These are phyloP conservation scores for Endotricha flammealis DNA, from an alignment of 2,888 invertebrate genomes.

Conservation along the genomic window DNA sequence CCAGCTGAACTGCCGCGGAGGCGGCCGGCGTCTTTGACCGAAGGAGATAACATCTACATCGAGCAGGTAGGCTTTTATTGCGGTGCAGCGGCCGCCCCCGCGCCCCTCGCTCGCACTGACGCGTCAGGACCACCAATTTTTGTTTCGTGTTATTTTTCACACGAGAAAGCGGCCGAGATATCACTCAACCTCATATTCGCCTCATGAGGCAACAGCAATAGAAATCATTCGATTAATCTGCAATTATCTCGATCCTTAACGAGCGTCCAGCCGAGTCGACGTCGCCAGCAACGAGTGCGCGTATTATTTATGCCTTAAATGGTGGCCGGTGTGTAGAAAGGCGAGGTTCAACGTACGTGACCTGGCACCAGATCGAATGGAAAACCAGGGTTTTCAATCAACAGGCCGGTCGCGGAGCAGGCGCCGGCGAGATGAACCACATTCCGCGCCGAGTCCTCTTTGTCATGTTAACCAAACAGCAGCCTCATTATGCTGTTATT, in stretches of 20 bases:
- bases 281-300: slow-evolving; percentile 4
- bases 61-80: slow-evolving; percentile 72
- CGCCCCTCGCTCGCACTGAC: slow-evolving; percentile 29
- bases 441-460: slow-evolving; percentile 54
- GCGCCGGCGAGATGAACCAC: slow-evolving; percentile 60
- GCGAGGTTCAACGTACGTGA: slow-evolving; percentile 45
- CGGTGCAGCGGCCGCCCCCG: slow-evolving; percentile 31
- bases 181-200: slow-evolving; percentile 16
- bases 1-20: slow-evolving; percentile 25
- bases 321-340: slow-evolving; percentile 27
- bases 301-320: slow-evolving; percentile 33
- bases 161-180: slow-evolving; percentile 29
- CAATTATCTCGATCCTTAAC: slow-evolving; percentile 11
- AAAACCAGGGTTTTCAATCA: slow-evolving; percentile 48
- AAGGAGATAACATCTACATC: slow-evolving; percentile 69
- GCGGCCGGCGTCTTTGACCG: slow-evolving; percentile 70
- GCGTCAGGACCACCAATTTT: slow-evolving; percentile 33
- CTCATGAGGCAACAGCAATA: background rate
- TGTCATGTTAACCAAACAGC: slow-evolving; percentile 72
- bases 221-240: slow-evolving; percentile 9
- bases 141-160: slow-evolving; percentile 55
- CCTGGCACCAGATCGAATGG: slow-evolving; percentile 62
- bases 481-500: slow-evolving; percentile 70
- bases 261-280: slow-evolving; percentile 5
- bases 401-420: slow-evolving; percentile 29